Evolutionary conservation across 1,140 invertebrate species (phyloP), one percentile per base, ranked within the genome.

Genomic region (Bombus confusus): DNA sequence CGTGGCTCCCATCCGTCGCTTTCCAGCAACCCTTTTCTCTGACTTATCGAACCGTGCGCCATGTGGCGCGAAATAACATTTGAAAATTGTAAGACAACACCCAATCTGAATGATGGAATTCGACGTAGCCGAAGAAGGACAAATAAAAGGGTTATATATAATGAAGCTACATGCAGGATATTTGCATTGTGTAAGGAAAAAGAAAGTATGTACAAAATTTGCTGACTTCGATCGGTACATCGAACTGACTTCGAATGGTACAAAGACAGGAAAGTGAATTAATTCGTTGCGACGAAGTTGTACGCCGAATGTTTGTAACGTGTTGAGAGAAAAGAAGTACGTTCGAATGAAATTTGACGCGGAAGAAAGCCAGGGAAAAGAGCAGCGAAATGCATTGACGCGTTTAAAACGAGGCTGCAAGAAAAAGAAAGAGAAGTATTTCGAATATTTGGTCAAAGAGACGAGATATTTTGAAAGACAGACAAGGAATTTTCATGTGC

Each of bases 1-100:
- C 52, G 72, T 18, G 82, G 66, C 47, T 47, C 34, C n/a, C 34
- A 22, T 10, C 34, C 82, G 15, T 57, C 15, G 74, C 25, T 64
- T 34, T 43, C 18, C 6, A 34, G 15, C 76, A 57, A 85, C 69
- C 68, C 76, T n/a, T 80, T 31, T 10, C 69, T 68, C 47, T n/a
- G 71, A 75, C 34, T 31, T 78, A 57, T 52, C n/a, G 41, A 59
- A 66, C 62, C 10, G 41, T 13, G 18, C 28, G 31, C 12, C 66
- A 39, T 28, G 62, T 37, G 34, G 25, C 13, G 15, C 59, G 68
- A 52, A 76, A 83, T 34, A 52, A 52, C 5, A 64, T 52, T n/a
- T 3, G 39, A 66, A 37, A 83, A 75, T 76, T 28, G 73, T 66
- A 28, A 31, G 15, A n/a, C 37, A 59, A 62, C 69, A 41, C 9